Evolutionary conservation across 2,113 vertebrate species (phyloP).

Genomic region (Antechinus stuartii): DNA sequence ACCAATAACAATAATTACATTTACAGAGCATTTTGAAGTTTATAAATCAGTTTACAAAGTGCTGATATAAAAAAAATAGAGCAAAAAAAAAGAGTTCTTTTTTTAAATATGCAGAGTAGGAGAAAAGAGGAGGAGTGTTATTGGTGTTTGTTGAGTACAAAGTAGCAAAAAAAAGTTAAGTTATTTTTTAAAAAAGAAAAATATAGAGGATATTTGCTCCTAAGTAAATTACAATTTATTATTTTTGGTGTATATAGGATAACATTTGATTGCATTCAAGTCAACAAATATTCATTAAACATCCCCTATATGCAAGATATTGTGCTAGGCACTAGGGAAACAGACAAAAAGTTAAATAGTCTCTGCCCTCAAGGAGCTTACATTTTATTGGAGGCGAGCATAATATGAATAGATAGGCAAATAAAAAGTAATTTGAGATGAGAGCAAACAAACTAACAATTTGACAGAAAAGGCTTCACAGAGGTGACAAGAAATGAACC

Average conservation of each 20-base stretch:
- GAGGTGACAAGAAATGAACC: conserved; percentile 49
- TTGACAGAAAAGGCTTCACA: conserved; percentile 41
- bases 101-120: neutral
- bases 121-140: neutral
- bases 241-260: neutral
- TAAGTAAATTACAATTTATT: neutral
- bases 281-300: neutral
- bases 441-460: conserved; percentile 60
- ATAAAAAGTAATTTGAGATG: conserved; percentile 51
- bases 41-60: neutral
- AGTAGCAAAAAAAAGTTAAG: neutral
- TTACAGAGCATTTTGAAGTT: neutral
- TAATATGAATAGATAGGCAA: neutral
- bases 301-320: neutral
- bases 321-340: neutral
- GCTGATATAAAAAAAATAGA: neutral
- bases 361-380: neutral
- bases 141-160: neutral
- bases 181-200: neutral
- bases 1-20: neutral
- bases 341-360: neutral
- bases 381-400: neutral
- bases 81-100: neutral
- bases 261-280: neutral
- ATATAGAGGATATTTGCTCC: neutral